These are phyloP conservation scores for Hydrochoerus hydrochaeris DNA, from an alignment of 2,113 vertebrate genomes.

Conservation along the genomic window DNA sequence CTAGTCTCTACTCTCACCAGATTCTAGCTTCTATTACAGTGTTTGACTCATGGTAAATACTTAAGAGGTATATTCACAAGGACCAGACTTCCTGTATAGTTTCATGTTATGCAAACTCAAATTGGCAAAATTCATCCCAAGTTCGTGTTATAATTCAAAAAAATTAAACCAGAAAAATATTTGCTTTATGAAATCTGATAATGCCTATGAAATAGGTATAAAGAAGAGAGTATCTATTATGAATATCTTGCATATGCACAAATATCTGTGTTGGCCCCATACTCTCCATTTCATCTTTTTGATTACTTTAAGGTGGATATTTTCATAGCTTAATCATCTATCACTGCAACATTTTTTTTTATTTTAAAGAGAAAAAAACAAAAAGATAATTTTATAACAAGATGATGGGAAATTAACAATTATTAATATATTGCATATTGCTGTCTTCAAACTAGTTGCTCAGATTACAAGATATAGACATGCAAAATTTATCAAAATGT, in stretches of 20 bases:
- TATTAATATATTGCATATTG: no score
- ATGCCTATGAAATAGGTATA: not conserved
- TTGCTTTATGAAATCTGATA: slow-evolving; percentile 38
- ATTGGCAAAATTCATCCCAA: not conserved
- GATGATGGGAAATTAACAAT: no score
- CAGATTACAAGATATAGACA: no score
- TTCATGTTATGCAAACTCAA: not conserved
- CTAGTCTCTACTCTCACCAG: not conserved
- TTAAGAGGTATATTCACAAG: not conserved
- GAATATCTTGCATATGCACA: not conserved
- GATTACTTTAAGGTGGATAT: not conserved
- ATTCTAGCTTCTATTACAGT: not conserved
- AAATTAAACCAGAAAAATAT: not conserved
- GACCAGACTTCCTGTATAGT: not conserved
- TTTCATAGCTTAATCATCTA: not conserved
- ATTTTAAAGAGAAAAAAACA: no score
- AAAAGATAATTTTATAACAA: no score
- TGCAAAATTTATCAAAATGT: no score
- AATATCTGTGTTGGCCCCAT: not conserved
- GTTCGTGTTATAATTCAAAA: not conserved
- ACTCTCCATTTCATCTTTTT: not conserved
- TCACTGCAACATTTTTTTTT: not conserved
- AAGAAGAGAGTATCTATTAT: not conserved
- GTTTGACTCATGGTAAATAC: not conserved
- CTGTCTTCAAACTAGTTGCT: no score